Evolutionary conservation across 2,113 vertebrate genomes (phyloP), one percentile per base, ranked within the genome.

Genomic region (Sakesphorus luctuosus): DNA sequence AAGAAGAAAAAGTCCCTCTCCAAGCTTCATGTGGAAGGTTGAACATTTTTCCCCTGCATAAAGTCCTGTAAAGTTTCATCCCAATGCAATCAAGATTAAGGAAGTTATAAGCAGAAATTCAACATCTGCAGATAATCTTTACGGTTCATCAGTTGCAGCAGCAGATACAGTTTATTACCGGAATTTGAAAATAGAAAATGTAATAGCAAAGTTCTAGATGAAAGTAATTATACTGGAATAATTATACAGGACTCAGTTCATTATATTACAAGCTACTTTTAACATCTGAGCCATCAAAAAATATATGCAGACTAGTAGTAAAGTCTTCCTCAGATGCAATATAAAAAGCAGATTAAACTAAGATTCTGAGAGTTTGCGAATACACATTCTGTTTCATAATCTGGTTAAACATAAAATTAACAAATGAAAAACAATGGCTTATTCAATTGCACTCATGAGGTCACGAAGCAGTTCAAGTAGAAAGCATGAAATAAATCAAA

Each of bases 181-280:
- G 90, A 91, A 92, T 76, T 75, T 94, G 78, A 94, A 98, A 97
- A 97, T 31, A 88, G 91, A 96, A 95, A 91, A 89, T 1, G 35
- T 71, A 86, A 62, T 19, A 29, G 77, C 19, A 96, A 96, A 95
- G 76, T 72, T 96, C 96, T 86, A 97, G 65, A 97, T 96, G 89
- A 94, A 95, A 95, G 28, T 92, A 97, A 97, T 90, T 97, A 90
- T 40, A 94, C 33, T 84, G 61, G 63, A 83, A 83, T 96, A 96
- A 98, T 97, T 96, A 94, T 25, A 88, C 44, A 68, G 82, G 87
- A 94, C 82, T 96, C 85, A 96, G 43, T 93, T 98, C 84, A 87
- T 96, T 97, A 91, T 77, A 95, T 90, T 94, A 97, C 89, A 93
- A 93, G 65, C 72, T 95, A 90, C 76, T 79, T 96, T 91, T 93